Percentiles rank a stretch among this genome's conserved stretches.
phyloP scores from a whole-genome alignment of 1,140 invertebrate genomes.

The Drosophila sucinea region DNA sequence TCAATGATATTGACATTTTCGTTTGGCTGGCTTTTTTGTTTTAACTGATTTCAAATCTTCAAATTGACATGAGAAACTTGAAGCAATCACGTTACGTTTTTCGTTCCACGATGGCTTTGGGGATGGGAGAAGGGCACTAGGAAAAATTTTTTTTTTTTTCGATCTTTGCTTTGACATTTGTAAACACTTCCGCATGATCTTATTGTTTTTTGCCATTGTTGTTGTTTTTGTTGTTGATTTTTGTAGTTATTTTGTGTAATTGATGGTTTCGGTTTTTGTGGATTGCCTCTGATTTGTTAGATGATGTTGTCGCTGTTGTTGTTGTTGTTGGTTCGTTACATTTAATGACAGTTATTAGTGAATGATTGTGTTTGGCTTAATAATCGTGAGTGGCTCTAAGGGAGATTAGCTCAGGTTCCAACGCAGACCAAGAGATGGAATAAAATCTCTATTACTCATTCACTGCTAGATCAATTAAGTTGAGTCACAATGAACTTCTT shows the following conservation, averaged over 20 bases:
- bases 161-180: conserved; percentile 73
- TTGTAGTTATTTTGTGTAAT: conserved; percentile 49
- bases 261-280: conserved; percentile 65
- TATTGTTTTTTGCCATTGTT: conserved; percentile 21
- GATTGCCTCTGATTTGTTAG: conserved; percentile 52
- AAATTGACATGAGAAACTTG: conserved; percentile 77
- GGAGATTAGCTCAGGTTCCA: conserved; percentile 1
- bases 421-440: no score
- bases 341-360: conserved; percentile 76
- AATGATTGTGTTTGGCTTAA: conserved; percentile 54
- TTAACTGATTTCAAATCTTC: conserved; percentile 58
- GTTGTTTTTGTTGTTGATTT: conserved; percentile 35
- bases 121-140: conserved; percentile 39
- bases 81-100: conserved; percentile 57
- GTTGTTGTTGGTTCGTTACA: conserved; percentile 37
- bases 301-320: conserved; percentile 15
- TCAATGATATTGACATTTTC: conserved; percentile 77
- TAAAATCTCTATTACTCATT: no score
- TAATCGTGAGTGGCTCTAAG: conserved; percentile 41
- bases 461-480: not conserved
- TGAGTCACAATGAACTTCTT: not conserved
- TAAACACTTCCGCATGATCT: conserved; percentile 75
- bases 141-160: conserved; percentile 9
- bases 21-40: conserved; percentile 48
- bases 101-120: not conserved